Evolutionary conservation across 2,888 invertebrate genomes (phyloP), one percentile per base, ranked within the genome.

Genomic region (Nomada ruficornis): DNA sequence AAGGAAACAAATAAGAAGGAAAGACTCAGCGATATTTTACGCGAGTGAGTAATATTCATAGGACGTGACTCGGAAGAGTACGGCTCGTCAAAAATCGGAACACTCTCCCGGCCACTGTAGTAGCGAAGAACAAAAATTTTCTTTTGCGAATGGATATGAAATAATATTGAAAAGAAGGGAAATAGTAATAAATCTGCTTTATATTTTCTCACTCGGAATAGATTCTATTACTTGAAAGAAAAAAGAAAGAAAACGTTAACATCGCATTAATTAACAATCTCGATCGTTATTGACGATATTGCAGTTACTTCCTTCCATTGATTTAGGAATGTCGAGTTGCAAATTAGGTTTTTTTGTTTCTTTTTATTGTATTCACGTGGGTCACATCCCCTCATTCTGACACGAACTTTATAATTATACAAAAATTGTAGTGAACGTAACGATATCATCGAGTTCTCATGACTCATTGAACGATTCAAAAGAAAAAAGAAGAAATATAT

Each of bases 61-160:
- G 70, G 57, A 70, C 65, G 75, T 84, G 77, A 78, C 75, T 82
- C 70, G 84, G 84, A 85, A 87, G 87, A 82, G 82, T 83, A 76
- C 72, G 84, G 83, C 84, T 88, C 85, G 71, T 87, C 75, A 73
- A 73, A 85, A 80, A 85, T 86, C 80, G 74, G 59, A 82, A 75
- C 68, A 65, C 77, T 82, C 77, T 74, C 50, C 62, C 72, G 80
- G 72, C 74, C 77, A 79, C 64, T 52, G 20, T 59, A 29, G 62
- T 78, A 44, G 62, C 65, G 64, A 80, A 77, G 59, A 42, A 75
- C 75, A 29, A 47, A 20, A 10, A 54, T 54, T 20, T 20, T 70
- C 15, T 86, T 72, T 76, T 75, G 62, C 69, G 68, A 70, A 55
- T 42, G 44, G 26, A 44, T 44, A 29, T 18, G 57, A 54, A 44